Evolutionary conservation across 2,888 invertebrate genomes (phyloP).

Genomic region (Aporophyla nigra): DNA sequence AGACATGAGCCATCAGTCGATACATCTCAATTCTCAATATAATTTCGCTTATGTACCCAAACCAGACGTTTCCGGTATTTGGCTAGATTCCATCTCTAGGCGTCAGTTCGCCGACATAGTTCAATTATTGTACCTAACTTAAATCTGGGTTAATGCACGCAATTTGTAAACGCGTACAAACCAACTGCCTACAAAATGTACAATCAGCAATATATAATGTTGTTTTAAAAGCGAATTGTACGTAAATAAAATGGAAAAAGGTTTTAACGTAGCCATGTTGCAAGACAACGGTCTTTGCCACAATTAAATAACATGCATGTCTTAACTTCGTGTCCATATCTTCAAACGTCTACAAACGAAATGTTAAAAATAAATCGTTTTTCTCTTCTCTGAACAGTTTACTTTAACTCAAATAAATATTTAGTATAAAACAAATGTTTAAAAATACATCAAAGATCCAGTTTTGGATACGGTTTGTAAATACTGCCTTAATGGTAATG

Average conservation of each 20-base stretch:
- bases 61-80: slow-evolving; percentile 67
- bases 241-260: slow-evolving; percentile 25
- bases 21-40: slow-evolving; percentile 31
- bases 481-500: slow-evolving; percentile 15
- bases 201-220: slow-evolving; percentile 46
- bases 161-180: slow-evolving; percentile 57
- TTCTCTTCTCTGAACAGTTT: slow-evolving; percentile 55
- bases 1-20: slow-evolving; percentile 47
- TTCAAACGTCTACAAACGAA: slow-evolving; percentile 36
- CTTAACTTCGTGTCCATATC: slow-evolving; percentile 22
- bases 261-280: slow-evolving; percentile 4
- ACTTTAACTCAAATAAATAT: slow-evolving; percentile 57
- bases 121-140: slow-evolving; percentile 67
- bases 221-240: slow-evolving; percentile 34
- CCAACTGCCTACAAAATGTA: slow-evolving; percentile 36
- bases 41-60: slow-evolving; percentile 31
- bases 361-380: slow-evolving; percentile 53
- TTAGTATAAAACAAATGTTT: slow-evolving; percentile 60
- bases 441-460: slow-evolving; percentile 64
- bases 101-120: slow-evolving; percentile 65
- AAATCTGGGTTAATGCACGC: slow-evolving; percentile 74
- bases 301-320: slow-evolving; percentile 39
- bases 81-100: slow-evolving; percentile 74
- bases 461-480: slow-evolving; percentile 36
- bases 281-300: slow-evolving; percentile 23